Base-by-base conservation (phyloP, 1,140 invertebrate genomes). In the Paracyclopina nana region DNA sequence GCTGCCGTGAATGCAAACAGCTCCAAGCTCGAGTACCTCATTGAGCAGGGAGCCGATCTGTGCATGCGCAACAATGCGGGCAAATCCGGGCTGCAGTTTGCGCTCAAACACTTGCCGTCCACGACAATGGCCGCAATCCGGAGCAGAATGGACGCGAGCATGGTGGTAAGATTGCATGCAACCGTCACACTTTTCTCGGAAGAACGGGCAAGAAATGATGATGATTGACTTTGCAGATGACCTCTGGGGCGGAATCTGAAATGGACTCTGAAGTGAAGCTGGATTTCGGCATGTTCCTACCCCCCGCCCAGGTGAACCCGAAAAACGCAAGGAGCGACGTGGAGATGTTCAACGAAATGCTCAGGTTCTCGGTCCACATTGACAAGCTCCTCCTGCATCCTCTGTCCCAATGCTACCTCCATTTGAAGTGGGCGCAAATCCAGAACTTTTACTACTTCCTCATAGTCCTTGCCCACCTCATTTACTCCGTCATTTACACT, bases 21-120 rank as follows among this genome's bases (percentile, higher is more conserved):
- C 0, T 75, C 77, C 53, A 81, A 80, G 57, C 82, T 84, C 0
- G 77, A 84, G 60, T 72, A 81, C 29, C 63, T 91, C 24, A 77
- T 88, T 16, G 77, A 77, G 59, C 72, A 81, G 59, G 82, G 82
- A 2, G 82, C 83, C 40, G 79, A 86, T 65, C 74, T 88, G 0
- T 84, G 78, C 5, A 78, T 79, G 0, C 75, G 76, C 57, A 84
- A 80, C 4, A 80, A 79, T 60, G 82, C 80, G 57, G 81, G 82
- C 20, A 77, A 79, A 55, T 80, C 78, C 3, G 80, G 80, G 6
- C 64, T 86, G 26, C 79, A 80, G 42, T 78, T 85, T 43, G 80
- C 85, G 24, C 72, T 46, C 20, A 52, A 52, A 40, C 24, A 52
- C n/a, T 20, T 44, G 18, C 50, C 50, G 12, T 11, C 22, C 6